Conservation (phyloP, 2,797 vertebrate genomes). For the Betta splendens region DNA sequence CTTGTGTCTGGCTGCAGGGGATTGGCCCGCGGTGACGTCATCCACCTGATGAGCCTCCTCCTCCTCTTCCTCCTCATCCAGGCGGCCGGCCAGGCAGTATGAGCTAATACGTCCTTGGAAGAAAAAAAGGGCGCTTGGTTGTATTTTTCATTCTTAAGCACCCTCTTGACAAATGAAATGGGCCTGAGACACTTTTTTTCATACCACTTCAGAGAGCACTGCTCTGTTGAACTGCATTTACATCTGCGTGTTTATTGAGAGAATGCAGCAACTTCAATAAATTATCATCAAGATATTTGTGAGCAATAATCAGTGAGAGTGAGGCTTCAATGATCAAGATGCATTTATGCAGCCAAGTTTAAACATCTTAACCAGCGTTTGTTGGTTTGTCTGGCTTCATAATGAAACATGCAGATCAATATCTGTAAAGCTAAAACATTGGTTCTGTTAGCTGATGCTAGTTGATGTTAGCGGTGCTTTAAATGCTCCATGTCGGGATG, state of each 20-base stretch:
- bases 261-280: too few species aligned
- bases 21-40: constrained; percentile 78
- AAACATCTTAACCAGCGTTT: too few species aligned
- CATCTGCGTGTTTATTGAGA: constrained; percentile 9
- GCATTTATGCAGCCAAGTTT: too few species aligned
- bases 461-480: neutral
- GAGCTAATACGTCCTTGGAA: constrained; percentile 75
- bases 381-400: too few species aligned
- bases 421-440: too few species aligned
- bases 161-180: constrained; percentile 71
- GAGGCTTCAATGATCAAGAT: too few species aligned
- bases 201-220: constrained; percentile 52
- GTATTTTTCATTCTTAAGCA: constrained; percentile 71
- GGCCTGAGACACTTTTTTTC: constrained; percentile 49
- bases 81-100: constrained; percentile 69
- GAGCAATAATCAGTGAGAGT: neutral
- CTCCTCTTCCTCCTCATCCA: constrained; percentile 50
- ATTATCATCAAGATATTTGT: neutral
- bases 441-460: too few species aligned
- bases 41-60: constrained; percentile 72
- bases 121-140: constrained; percentile 7
- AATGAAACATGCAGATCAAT: too few species aligned
- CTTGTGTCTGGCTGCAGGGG: constrained; percentile 42
- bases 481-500: neutral
- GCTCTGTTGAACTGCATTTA: constrained; percentile 24